Base-by-base conservation (phyloP, 53 echinoderm and acorn worm species). In the Temnopleurus reevesii region DNA sequence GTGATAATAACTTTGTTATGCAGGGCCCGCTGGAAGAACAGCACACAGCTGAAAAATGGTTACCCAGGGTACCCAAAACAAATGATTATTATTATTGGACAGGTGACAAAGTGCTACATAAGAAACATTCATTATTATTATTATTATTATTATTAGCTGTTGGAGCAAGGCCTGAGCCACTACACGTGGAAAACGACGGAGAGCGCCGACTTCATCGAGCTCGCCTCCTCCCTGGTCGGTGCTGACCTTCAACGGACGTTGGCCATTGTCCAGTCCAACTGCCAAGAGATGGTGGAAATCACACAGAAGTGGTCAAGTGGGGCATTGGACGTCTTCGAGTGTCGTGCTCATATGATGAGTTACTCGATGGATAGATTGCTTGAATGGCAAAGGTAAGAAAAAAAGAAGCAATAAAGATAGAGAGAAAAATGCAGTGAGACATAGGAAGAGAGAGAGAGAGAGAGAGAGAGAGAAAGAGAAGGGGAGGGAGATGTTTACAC, bases 171-270 rank as follows among this genome's bases (percentile, higher is more conserved):
- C 24, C 76, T 97, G 53, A 94, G 81, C 45, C 98, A 97, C 90
- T 97, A 91, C 90, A 97, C 98, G 19, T 97, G 98, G 98, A 95
- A 97, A 89, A 97, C 94, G 45, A 93, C 95, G 5, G 95, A 97
- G 90, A 97, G 95, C 79, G 98, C 95, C 4, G 98, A 97, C 83
- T 97, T 97, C 84, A 97, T 97, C 18, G 98, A 97, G 88, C 77
- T 97, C 8, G 95, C 98, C 47, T 95, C 95, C 9, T 93, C 98
- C 81, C 86, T 97, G 83, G 98, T 97, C 2, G 94, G 98, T 8
- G 66, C 94, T 26, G 98, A 97, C 91, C 95, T 97, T 4, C 98
- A 97, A 76, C 93, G 95, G 15, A 97, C 95, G 12, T 85, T 97
- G 47, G 95, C 98, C 88, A 95, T 97, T 31, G 94, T 97, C 58